Conservation (phyloP, 1,140 invertebrate species). For the Drosophila guanche region DNA sequence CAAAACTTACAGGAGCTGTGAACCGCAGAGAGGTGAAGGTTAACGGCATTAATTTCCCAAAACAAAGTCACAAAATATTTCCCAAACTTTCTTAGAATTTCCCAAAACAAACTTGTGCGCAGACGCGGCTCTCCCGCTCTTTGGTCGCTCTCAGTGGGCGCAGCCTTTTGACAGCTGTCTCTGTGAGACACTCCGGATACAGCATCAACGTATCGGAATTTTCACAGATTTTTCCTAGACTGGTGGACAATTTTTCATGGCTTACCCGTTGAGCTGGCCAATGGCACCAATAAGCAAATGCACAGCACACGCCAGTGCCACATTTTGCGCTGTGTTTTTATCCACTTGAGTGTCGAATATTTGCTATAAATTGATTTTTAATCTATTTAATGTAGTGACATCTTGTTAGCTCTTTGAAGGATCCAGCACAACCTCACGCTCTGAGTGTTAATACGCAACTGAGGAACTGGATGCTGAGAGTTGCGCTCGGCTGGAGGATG, state of each 20-base stretch:
- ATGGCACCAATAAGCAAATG: constrained; percentile 57
- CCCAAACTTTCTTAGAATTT: constrained; percentile 18
- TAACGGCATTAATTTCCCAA: constrained; percentile 34
- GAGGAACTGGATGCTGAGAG: constrained; percentile 24
- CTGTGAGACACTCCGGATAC: constrained; percentile 39
- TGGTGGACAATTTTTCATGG: constrained; percentile 1
- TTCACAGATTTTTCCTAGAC: constrained; percentile 37
- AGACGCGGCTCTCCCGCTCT: constrained; percentile 39
- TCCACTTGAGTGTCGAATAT: neutral
- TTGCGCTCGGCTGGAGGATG: constrained; percentile 1
- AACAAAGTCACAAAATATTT: constrained; percentile 16
- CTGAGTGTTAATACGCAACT: constrained; percentile 43
- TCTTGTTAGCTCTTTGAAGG: constrained; percentile 20
- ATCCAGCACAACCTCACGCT: constrained; percentile 34
- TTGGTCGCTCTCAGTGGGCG: constrained; percentile 13
- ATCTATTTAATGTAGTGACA: constrained; percentile 22
- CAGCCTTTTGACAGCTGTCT: constrained; percentile 49
- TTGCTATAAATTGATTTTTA: constrained; percentile 1
- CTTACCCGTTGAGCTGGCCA: constrained; percentile 74
- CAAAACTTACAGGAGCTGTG: constrained; percentile 85
- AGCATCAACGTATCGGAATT: constrained; percentile 70
- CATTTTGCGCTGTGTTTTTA: constrained; percentile 45
- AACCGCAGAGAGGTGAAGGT: constrained; percentile 4
- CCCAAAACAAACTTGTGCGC: constrained; percentile 71
- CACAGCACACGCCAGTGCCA: constrained; percentile 57